Percentiles rank a stretch among this genome's conserved stretches.
phyloP scores from a whole-genome alignment of 2,888 invertebrate genomes.

The Hydroisotoma schaefferi region DNA sequence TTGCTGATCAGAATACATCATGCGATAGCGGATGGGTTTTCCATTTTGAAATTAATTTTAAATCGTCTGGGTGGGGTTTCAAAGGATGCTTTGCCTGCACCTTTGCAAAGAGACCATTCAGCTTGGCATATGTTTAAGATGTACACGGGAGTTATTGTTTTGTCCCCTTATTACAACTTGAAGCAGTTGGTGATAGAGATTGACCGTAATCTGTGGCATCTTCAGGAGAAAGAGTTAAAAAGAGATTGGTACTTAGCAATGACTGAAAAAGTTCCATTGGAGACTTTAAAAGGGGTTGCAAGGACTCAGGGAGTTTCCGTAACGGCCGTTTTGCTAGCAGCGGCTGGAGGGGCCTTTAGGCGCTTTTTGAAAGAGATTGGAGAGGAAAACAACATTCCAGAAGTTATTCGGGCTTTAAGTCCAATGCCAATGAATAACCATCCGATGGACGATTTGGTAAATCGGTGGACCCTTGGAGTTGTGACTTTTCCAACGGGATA shows the following conservation, averaged over 20 bases:
- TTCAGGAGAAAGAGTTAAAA: slow-evolving; percentile 25
- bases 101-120: slow-evolving; percentile 7
- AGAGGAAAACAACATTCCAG: slow-evolving; percentile 19
- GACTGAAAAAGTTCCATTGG: slow-evolving; percentile 32
- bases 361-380: slow-evolving; percentile 36
- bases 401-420: slow-evolving; percentile 30
- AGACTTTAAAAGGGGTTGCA: slow-evolving; percentile 30
- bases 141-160: slow-evolving; percentile 15
- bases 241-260: slow-evolving; percentile 27
- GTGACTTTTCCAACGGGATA: slow-evolving; percentile 28
- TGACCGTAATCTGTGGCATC: slow-evolving; percentile 44
- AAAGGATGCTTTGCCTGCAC: slow-evolving; percentile 17
- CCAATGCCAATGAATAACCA: slow-evolving; percentile 39
- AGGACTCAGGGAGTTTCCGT: slow-evolving; percentile 26
- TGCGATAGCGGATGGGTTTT: slow-evolving; percentile 36
- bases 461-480: slow-evolving; percentile 36
- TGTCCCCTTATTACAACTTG: slow-evolving; percentile 34
- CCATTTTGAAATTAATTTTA: slow-evolving; percentile 33
- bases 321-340: slow-evolving; percentile 41
- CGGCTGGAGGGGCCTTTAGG: slow-evolving; percentile 41
- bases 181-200: slow-evolving; percentile 37
- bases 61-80: slow-evolving; percentile 18
- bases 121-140: slow-evolving; percentile 2
- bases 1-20: slow-evolving; percentile 42
- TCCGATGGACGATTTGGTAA: slow-evolving; percentile 34